phyloP scores from a whole-genome alignment of 2,113 vertebrate genomes.

The Pristiophorus japonicus region DNA sequence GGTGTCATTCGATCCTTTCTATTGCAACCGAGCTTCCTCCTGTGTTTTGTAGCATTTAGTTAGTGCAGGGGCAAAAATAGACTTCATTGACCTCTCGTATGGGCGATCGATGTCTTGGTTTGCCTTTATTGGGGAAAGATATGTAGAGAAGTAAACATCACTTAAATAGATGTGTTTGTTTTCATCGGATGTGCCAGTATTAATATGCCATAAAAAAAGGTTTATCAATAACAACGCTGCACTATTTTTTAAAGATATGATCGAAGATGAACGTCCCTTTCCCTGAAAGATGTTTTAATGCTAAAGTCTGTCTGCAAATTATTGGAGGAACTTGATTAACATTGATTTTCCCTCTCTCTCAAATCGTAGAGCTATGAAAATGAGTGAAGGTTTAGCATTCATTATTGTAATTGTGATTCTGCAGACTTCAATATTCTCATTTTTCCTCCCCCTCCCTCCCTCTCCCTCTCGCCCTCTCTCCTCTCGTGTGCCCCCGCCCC shows the following conservation, averaged over 20 bases:
- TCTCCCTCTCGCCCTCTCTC: not conserved
- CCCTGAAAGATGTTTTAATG: conserved; percentile 19
- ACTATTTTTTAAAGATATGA: not conserved
- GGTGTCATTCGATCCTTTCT: conserved; percentile 9
- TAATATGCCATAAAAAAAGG: not conserved
- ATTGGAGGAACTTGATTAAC: conserved; percentile 26
- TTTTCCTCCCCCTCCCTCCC: not conserved
- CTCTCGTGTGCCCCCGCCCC: too few relatives aligned
- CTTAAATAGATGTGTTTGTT: conserved; percentile 19
- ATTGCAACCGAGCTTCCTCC: not conserved
- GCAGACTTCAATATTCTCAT: not conserved
- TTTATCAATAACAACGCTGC: not conserved
- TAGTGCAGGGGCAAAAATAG: not conserved
- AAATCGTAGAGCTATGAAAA: conserved; percentile 2
- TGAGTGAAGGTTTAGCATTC: conserved; percentile 4
- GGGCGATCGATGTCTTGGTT: not conserved
- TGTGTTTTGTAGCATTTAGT: not conserved
- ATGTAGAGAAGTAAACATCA: not conserved
- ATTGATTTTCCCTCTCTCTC: conserved; percentile 28
- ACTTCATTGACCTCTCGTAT: not conserved
- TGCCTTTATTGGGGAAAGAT: not conserved
- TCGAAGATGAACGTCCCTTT: not conserved
- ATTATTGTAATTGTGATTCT: conserved; percentile 10
- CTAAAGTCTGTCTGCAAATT: conserved; percentile 1
- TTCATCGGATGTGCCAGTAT: not conserved